Conservation (phyloP, 2,888 invertebrate species). For the Suillia variegata region DNA sequence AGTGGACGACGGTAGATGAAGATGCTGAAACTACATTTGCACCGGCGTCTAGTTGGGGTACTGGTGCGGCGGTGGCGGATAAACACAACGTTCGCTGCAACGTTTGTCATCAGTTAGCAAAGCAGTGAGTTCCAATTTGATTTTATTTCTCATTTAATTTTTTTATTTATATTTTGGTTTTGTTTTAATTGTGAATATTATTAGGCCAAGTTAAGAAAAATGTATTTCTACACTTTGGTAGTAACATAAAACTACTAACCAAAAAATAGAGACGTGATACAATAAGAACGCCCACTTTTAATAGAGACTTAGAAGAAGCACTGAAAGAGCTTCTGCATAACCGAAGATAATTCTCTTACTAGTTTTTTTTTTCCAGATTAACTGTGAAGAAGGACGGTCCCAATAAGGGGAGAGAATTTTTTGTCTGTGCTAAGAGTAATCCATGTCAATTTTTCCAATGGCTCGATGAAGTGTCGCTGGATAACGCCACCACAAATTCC, state of each 20-base stretch:
- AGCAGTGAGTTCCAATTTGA: slow-evolving; percentile 33
- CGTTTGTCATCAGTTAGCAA: slow-evolving; percentile 50
- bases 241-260: too few species aligned
- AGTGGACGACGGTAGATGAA: slow-evolving; percentile 1
- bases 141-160: slow-evolving; percentile 3
- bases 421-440: slow-evolving; percentile 68
- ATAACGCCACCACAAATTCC: not conserved
- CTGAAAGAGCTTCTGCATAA: too few species aligned
- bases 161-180: slow-evolving; percentile 12
- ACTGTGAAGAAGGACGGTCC: slow-evolving; percentile 82
- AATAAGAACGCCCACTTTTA: too few species aligned
- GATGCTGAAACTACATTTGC: not conserved
- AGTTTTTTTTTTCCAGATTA: too few species aligned
- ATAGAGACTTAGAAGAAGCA: too few species aligned
- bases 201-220: too few species aligned
- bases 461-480: slow-evolving; percentile 66
- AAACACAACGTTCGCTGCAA: slow-evolving; percentile 36
- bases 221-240: too few species aligned
- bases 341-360: too few species aligned
- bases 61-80: not conserved
- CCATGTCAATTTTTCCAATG: slow-evolving; percentile 84
- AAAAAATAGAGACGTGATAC: too few species aligned
- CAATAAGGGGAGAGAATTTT: slow-evolving; percentile 84
- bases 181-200: too few species aligned
- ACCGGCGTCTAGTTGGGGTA: not conserved